Evolutionary conservation across 23 tunicate genomes (phyloP).

Genomic region (Diplosoma virens): DNA sequence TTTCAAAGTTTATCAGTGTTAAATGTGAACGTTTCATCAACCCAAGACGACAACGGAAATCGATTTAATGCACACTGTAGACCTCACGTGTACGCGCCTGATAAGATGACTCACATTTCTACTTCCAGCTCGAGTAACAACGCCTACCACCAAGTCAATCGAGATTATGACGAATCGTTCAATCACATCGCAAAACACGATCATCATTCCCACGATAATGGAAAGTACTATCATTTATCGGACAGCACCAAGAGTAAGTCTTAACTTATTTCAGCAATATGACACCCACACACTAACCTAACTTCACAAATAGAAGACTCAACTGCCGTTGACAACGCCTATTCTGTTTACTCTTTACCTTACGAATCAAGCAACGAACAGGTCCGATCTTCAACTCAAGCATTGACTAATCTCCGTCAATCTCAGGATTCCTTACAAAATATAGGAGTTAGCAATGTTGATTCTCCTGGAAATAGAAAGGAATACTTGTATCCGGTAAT

Average conservation of each 20-base stretch:
- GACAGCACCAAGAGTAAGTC: neutral
- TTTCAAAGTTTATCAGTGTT: neutral
- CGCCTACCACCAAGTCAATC: neutral
- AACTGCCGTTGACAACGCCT: neutral
- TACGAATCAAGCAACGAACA: neutral
- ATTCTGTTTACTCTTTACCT: neutral
- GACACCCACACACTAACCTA: neutral
- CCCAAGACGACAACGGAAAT: neutral
- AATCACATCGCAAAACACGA: neutral
- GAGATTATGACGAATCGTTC: neutral
- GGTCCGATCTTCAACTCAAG: neutral
- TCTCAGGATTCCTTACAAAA: constrained; percentile 11
- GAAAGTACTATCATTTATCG: neutral
- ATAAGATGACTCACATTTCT: neutral
- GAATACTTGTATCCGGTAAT: constrained; percentile 10
- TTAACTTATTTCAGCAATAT: neutral
- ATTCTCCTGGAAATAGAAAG: neutral
- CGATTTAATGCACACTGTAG: neutral
- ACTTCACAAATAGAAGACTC: neutral
- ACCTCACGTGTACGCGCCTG: neutral
- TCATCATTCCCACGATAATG: neutral
- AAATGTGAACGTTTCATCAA: neutral
- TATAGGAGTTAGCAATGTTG: neutral
- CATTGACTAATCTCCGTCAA: neutral
- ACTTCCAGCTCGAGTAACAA: neutral